These are phyloP conservation scores for Spheniscus humboldti DNA, from an alignment of 2,797 vertebrate species.

Conservation along the genomic window DNA sequence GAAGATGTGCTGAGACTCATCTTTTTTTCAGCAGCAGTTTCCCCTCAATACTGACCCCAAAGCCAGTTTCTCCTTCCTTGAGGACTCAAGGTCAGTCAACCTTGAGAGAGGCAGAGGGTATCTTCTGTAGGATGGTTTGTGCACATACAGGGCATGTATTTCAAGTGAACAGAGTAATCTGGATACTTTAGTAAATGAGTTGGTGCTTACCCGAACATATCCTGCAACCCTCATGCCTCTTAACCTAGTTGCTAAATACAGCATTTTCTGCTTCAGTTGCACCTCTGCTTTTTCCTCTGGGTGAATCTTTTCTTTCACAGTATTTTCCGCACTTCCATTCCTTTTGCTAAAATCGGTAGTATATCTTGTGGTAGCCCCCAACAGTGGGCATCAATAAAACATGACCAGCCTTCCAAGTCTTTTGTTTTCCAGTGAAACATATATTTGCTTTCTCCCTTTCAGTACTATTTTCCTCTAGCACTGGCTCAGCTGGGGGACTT, in stretches of 20 bases:
- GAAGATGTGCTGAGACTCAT: background rate
- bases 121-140: background rate
- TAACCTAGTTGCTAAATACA: background rate
- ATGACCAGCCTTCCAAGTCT: constrained; percentile 15
- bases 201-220: background rate
- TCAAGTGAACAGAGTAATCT: background rate
- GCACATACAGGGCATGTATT: accelerated
- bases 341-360: background rate
- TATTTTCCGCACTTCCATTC: background rate
- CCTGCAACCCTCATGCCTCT: background rate
- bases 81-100: background rate
- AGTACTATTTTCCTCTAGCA: constrained; percentile 21
- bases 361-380: constrained; percentile 44
- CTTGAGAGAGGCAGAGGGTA: background rate
- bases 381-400: constrained; percentile 59
- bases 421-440: constrained; percentile 41
- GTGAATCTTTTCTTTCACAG: background rate
- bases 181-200: background rate
- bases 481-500: constrained; percentile 29
- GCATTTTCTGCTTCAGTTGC: background rate
- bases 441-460: constrained; percentile 20
- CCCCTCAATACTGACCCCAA: background rate
- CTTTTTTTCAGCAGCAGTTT: background rate
- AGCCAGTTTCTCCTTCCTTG: background rate
- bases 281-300: background rate